phyloP scores from a whole-genome alignment of 2,888 invertebrate species.

The Drosophila picticornis region DNA sequence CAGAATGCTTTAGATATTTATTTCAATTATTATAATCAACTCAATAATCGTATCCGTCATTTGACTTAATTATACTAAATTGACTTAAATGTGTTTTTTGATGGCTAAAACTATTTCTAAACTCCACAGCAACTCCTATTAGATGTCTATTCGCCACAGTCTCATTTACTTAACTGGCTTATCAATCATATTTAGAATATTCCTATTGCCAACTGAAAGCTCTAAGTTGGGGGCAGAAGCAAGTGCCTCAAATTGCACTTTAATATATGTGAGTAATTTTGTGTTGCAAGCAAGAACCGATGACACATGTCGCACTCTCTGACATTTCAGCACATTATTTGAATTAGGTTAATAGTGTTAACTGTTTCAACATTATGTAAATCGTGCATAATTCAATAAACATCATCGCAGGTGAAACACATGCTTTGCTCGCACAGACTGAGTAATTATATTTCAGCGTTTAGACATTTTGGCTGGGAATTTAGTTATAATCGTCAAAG shows the following conservation, averaged over 20 bases:
- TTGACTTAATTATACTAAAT: background rate
- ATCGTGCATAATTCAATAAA: slow-evolving; percentile 13
- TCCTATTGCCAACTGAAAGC: background rate
- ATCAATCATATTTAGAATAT: background rate
- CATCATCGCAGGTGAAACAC: background rate
- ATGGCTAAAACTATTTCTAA: background rate
- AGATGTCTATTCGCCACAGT: background rate
- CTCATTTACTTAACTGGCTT: background rate
- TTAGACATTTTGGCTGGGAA: slow-evolving; percentile 51
- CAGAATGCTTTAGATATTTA: background rate
- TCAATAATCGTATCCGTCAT: background rate
- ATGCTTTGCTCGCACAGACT: background rate
- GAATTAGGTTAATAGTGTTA: background rate
- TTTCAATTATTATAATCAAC: background rate
- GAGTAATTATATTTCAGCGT: slow-evolving; percentile 15
- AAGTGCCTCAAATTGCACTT: background rate
- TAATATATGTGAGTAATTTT: background rate
- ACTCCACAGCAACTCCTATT: background rate
- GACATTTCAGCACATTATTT: background rate
- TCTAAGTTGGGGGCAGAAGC: background rate
- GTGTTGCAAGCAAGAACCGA: background rate
- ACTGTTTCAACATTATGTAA: slow-evolving; percentile 5
- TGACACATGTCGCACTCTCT: background rate
- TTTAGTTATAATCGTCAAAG: slow-evolving; percentile 34
- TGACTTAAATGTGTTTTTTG: background rate